Evolutionary conservation across 2,113 vertebrate species (phyloP).

Genomic region (Butorides virescens): DNA sequence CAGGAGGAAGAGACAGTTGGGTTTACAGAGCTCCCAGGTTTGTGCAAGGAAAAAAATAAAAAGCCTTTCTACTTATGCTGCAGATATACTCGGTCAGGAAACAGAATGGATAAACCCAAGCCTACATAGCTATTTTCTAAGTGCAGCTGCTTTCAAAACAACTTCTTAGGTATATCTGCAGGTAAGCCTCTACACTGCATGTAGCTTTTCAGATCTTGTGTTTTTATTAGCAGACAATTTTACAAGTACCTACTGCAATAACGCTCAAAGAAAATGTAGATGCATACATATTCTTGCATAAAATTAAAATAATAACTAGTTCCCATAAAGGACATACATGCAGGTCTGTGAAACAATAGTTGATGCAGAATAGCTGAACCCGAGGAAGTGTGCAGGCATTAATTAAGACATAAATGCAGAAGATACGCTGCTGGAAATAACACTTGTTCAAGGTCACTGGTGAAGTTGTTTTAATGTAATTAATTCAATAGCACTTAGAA

Average conservation of each 20-base stretch:
- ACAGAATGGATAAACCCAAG: not conserved
- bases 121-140: not conserved
- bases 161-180: not conserved
- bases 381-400: not conserved
- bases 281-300: not conserved
- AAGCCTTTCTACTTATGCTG: not conserved
- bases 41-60: not conserved
- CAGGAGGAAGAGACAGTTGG: not conserved
- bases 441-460: slow-evolving; percentile 27
- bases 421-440: not conserved
- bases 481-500: not conserved
- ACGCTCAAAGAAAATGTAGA: not conserved
- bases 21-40: not conserved
- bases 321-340: not conserved
- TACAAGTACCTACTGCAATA: not conserved
- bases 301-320: not conserved
- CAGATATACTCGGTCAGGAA: not conserved
- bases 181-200: not conserved
- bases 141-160: not conserved
- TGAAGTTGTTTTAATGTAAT: not conserved
- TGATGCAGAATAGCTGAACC: not conserved
- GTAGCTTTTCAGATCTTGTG: fast-evolving
- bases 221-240: not conserved
- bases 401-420: not conserved
- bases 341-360: not conserved